Evolutionary conservation across 2,797 vertebrate species (phyloP), one percentile per base, ranked within the genome.

Genomic region (Gallirallus australis): DNA sequence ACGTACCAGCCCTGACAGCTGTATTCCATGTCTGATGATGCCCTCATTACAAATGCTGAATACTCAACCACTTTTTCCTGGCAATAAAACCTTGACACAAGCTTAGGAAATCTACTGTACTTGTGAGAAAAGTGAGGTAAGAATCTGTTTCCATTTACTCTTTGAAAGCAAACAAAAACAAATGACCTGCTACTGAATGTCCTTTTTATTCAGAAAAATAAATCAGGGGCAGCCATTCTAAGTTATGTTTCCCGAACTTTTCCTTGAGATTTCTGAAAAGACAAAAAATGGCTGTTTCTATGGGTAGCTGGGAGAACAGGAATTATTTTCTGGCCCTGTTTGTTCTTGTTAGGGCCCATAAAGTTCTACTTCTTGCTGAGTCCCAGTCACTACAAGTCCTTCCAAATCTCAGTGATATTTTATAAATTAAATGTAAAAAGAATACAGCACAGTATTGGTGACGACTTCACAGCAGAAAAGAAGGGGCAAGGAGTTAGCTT

Each of bases 91-190:
- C 90, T 94, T 94, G 97, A 94, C 91, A 91, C 95, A 95, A 86
- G 87, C 97, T 98, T 97, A 98, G 98, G 98, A 98, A 98, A 98
- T 96, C 98, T 98, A 98, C 98, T 98, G 97, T 97, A 97, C 97
- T 98, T 98, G 97, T 97, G 96, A 98, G 98, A 97, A 97, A 97
- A 98, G 96, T 98, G 98, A 98, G 97, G 98, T 98, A 98, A 98
- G 97, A 64, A 96, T 95, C 72, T 96, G 97, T 98, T 98, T 98
- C 98, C 98, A 98, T 98, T 97, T 97, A 97, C 97, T 97, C 92
- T 94, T 94, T 94, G 92, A 98, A 98, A 94, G 97, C 98, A 98
- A 98, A 98, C 98, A 98, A 97, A 98, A 98, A 98, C 97, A 98
- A 98, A 98, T 95, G 96, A 81, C 96, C 94, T 91, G 97, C 97